These are phyloP conservation scores for Bicyclus anynana DNA, from an alignment of 1,140 invertebrate genomes.

Conservation along the genomic window DNA sequence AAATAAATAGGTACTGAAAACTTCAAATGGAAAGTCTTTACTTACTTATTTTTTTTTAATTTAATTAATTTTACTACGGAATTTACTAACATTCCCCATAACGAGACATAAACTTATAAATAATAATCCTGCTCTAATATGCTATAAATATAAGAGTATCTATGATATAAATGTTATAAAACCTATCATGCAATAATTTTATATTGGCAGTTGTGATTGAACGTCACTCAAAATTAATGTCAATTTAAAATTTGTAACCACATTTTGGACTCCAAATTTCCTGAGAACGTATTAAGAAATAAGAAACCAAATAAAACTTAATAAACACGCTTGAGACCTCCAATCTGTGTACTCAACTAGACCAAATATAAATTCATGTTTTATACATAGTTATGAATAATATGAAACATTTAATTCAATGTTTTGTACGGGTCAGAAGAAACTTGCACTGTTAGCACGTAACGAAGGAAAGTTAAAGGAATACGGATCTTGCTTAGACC, in stretches of 20 bases:
- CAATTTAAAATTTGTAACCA: background rate
- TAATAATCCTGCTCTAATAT: no score
- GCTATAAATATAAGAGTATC: no score
- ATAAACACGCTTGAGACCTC: background rate
- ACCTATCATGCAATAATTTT: no score
- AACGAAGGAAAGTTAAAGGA: slow-evolving; percentile 67
- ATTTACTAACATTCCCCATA: no score
- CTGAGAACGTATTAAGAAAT: background rate
- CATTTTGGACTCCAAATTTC: slow-evolving; percentile 2
- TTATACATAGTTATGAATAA: slow-evolving; percentile 4
- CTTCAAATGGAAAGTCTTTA: no score
- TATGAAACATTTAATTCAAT: slow-evolving; percentile 18
- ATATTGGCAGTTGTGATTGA: background rate
- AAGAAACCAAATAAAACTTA: background rate
- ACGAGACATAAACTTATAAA: no score
- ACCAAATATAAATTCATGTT: background rate
- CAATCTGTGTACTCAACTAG: background rate
- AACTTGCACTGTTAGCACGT: slow-evolving; percentile 35
- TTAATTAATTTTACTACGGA: no score
- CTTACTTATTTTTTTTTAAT: no score
- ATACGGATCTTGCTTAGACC: slow-evolving; percentile 55
- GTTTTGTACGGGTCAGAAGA: slow-evolving; percentile 19
- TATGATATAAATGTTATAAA: no score
- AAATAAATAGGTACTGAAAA: no score
- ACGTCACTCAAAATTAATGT: background rate